Base-by-base conservation (phyloP, 2,888 invertebrate genomes). In the Drosophila vallismaia region DNA sequence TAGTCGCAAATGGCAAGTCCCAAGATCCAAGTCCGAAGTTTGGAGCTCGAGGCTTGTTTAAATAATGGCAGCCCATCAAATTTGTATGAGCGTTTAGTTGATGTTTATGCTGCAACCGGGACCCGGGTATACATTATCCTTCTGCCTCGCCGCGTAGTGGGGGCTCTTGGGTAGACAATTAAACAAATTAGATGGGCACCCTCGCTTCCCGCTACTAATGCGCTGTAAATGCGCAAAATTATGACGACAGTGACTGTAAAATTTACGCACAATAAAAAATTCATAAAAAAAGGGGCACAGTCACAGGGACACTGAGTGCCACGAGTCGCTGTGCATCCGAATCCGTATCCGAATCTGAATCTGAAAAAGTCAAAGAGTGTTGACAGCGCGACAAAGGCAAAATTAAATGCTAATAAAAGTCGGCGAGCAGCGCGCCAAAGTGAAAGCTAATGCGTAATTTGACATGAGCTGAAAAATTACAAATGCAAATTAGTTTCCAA, bases 391-490 rank as follows among this genome's bases (percentile, higher is more conserved):
- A 75, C 72, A 79, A 83, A 78, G 48, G 71, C 49, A 31, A 82
- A 82, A 86, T 84, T 84, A 86, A 76, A 74, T 70, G 76, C 76
- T 81, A 77, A 81, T 83, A 76, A 86, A 81, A 81, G 74, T 77
- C 77, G 71, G 53, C 60, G 71, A 71, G 56, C 71, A 36, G 69
- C 28, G 52, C 36, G 62, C 45, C 60, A 73, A 60, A 70, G 83
- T 69, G 70, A 74, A 77, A 76, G 71, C 79, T 76, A 75, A 81
- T 78, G 85, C 84, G 77, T 73, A 86, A 76, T 80, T 86, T 78
- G 84, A 84, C 82, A 86, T 84, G 76, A 77, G 86, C 79, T 78
- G 62, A 82, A 79, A 75, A 88, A 88, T 87, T 88, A 85, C 78
- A 77, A 82, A 87, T 88, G 84, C 87, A 88, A 87, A 87, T 88